Base-by-base conservation (phyloP, 92 coral and sea anemone genomes). In the Palythoa grandiflora region DNA sequence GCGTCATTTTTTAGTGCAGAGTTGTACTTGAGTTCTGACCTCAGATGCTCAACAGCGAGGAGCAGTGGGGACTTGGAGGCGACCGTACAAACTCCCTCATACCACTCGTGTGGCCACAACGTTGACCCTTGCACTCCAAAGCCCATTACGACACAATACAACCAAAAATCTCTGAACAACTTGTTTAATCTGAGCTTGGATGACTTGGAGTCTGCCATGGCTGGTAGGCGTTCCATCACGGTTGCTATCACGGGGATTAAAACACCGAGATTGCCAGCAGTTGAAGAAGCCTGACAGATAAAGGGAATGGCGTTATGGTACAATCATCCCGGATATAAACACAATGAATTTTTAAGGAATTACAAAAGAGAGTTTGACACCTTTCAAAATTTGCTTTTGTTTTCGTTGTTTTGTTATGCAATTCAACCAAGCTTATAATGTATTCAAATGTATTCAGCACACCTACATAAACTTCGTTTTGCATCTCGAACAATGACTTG, bases 101-200 rank as follows among this genome's bases (percentile, higher is more conserved):
- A 96, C 99, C 99, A 96, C 70, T 96, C 96, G 15, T 80, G 88
- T 1, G 99, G 99, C 99, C 99, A 96, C 54, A 95, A 78, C 48
- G 93, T 92, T 7, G 98, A 93, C 2, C 98, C 97, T 72, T 96
- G 96, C 1, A 96, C 96, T 1, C 99, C 99, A 38, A 96, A 96
- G 20, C 99, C 99, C 98, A 96, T 95, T 59, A 96, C 97, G 37
- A 96, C 99, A 87, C 99, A 96, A 83, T 96, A 96, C 77, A 95
- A 85, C 99, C 99, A 96, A 80, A 96, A 96, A 87, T 96, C 99
- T 61, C 96, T 92, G 91, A 96, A 96, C 73, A 96, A 89, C 83
- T 96, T 96, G 77, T 95, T 95, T 1, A 96, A 91, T 59, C 99
- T 94, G 6, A 96, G 97, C 84, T 96, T 96, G 83, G 99, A 98